Evolutionary conservation across 2,797 vertebrate species (phyloP).

Genomic region (Crocodylus rhombifer): DNA sequence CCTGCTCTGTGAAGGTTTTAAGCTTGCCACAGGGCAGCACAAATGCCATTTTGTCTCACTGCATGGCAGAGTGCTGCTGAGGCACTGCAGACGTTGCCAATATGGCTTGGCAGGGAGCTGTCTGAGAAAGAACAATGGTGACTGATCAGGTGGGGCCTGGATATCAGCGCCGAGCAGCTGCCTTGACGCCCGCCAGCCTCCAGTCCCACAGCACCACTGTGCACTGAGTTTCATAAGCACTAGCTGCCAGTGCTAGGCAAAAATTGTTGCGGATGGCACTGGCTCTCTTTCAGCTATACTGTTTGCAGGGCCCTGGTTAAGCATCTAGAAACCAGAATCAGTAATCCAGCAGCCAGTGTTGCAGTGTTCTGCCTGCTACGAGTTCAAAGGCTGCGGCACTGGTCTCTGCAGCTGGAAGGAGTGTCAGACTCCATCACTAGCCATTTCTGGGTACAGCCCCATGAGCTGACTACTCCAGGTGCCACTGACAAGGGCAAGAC

Average conservation of each 20-base stretch:
- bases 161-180: fast-evolving
- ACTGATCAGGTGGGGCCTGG: constrained; percentile 41
- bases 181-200: background rate
- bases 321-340: background rate
- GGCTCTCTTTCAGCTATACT: background rate
- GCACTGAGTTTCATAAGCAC: fast-evolving
- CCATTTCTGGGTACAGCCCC: background rate
- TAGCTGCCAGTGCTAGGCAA: background rate
- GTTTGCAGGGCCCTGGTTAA: background rate
- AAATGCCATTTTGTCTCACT: background rate
- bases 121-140: background rate
- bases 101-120: constrained; percentile 2
- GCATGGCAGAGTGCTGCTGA: background rate
- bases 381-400: background rate
- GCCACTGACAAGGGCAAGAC: constrained; percentile 12
- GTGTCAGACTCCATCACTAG: background rate
- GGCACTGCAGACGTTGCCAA: background rate
- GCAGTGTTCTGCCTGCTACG: background rate
- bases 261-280: fast-evolving
- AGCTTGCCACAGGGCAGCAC: fast-evolving
- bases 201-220: fast-evolving
- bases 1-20: fast-evolving
- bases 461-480: constrained; percentile 51
- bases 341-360: background rate
- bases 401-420: background rate